A percentile compares a stretch with the other conserved stretches of the same genome.
Conservation (phyloP, 2,888 invertebrate genomes). For the Lepidochrysops patricia region DNA sequence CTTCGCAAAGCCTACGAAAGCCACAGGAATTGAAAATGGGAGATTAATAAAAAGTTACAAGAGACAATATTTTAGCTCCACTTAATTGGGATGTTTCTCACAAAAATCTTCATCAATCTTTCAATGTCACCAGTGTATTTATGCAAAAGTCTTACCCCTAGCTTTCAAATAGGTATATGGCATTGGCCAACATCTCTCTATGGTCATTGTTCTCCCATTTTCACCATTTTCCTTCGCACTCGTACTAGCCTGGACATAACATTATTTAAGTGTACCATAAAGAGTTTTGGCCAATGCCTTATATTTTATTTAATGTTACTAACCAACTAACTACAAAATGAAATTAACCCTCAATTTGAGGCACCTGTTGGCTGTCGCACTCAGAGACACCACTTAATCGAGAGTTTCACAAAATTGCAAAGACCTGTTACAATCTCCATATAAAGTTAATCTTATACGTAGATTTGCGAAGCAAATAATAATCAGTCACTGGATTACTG, state of each 20-base stretch:
- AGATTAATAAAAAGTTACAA: slow-evolving; percentile 16
- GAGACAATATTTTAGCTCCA: slow-evolving; percentile 43
- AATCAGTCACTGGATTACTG: too few relatives aligned
- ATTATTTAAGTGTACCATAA: slow-evolving; percentile 36
- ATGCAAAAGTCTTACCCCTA: slow-evolving; percentile 26
- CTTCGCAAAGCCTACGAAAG: too few relatives aligned
- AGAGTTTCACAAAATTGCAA: too few relatives aligned
- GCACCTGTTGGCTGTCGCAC: too few relatives aligned
- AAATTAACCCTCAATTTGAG: too few relatives aligned
- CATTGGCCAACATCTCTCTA: slow-evolving; percentile 69
- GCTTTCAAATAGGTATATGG: slow-evolving; percentile 41
- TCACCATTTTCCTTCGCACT: slow-evolving; percentile 15
- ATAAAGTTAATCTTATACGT: too few relatives aligned
- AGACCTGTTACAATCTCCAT: too few relatives aligned
- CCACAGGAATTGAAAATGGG: neutral
- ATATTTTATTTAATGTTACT: too few relatives aligned
- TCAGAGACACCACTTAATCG: too few relatives aligned
- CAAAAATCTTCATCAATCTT: neutral
- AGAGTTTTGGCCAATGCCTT: slow-evolving; percentile 68
- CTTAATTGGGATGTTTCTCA: neutral
- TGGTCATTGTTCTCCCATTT: slow-evolving; percentile 39
- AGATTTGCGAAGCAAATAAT: too few relatives aligned
- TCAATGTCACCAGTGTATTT: neutral
- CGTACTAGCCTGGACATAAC: slow-evolving; percentile 7
- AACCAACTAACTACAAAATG: too few relatives aligned